A percentile compares a stretch with the other conserved stretches of the same genome.
These are phyloP conservation scores for Venusia cambrica DNA, from an alignment of 2,888 invertebrate species.

Conservation along the genomic window DNA sequence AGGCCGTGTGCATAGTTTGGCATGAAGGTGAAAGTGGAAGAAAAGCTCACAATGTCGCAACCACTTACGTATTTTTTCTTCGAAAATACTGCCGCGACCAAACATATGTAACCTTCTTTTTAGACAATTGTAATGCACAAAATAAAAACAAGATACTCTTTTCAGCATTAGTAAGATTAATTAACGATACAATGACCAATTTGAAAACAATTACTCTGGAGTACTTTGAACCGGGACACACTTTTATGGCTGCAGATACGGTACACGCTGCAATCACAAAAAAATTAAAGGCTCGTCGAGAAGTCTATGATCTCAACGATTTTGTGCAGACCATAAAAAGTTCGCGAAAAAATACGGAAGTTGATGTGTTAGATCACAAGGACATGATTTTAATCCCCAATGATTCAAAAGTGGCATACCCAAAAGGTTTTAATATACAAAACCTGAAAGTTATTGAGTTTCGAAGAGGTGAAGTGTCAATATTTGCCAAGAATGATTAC, in stretches of 20 bases:
- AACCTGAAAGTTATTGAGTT: constrained; percentile 19
- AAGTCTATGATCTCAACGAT: constrained; percentile 4
- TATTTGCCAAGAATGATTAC: constrained; percentile 4
- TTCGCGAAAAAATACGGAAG: constrained; percentile 25
- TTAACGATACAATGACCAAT: constrained; percentile 20
- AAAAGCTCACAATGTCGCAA: neutral
- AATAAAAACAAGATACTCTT: constrained; percentile 28
- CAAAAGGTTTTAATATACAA: constrained; percentile 16
- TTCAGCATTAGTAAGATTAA: constrained; percentile 21
- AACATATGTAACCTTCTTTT: neutral
- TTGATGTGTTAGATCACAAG: constrained; percentile 19
- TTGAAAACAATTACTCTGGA: constrained; percentile 21
- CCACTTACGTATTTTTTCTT: neutral
- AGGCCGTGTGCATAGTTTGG: constrained; percentile 18
- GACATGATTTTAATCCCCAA: constrained; percentile 18
- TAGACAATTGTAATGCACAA: constrained; percentile 25
- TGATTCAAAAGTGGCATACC: constrained; percentile 12
- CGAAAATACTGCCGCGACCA: neutral
- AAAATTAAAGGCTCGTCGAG: constrained; percentile 3
- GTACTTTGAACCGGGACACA: constrained; percentile 29
- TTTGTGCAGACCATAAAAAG: constrained; percentile 7
- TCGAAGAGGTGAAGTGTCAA: constrained; percentile 8
- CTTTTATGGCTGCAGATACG: constrained; percentile 29
- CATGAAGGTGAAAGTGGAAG: constrained; percentile 21
- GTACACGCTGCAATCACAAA: constrained; percentile 29